Evolutionary conservation across 2,113 vertebrate genomes (phyloP), one percentile per base, ranked within the genome.

Genomic region (Cathartes aura): DNA sequence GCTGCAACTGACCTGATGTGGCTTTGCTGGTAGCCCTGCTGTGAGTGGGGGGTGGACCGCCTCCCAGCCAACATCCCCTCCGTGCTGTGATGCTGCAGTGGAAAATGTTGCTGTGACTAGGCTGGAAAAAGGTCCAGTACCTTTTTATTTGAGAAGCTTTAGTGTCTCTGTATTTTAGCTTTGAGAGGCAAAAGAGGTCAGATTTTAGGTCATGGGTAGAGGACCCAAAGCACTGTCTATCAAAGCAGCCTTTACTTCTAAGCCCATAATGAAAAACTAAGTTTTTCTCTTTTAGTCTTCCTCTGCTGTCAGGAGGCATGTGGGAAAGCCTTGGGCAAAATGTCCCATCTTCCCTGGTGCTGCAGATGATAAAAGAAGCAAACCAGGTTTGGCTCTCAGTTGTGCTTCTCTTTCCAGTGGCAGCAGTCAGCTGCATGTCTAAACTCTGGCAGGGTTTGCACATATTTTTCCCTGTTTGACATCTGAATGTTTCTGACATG

Each of bases 361-460:
- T 3, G 22, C 59, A 76, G 85, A 72, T 59, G 74, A 83, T 52
- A 58, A 85, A 93, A 90, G 74, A 47, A 70, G 42, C 32, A 94
- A 86, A 80, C 29, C 32, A 66, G 48, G 15, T 58, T 47, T 75
- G 79, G 32, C 27, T 82, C 16, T 88, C 24, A 40, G 23, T 48
- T 88, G 50, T 88, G 34, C 60, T 72, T 91, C 70, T 93, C 56
- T 91, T 75, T 73, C 0, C 2, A 87, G 90, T 85, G 87, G 87
- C 82, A 96, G 87, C 70, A 90, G 66, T 85, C 82, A 95, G 83
- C 78, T 95, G 78, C 43, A 6, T 18, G 24, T 82, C 66, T 96
- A 34, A 96, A 68, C 48, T 60, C 40, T 42, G 62, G 16, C 64
- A 79, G 24, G 24, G 60, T 79, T 82, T 94, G 73, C 60, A 68